phyloP scores from a whole-genome alignment of 2,113 vertebrate genomes.

The Peromyscus leucopus region DNA sequence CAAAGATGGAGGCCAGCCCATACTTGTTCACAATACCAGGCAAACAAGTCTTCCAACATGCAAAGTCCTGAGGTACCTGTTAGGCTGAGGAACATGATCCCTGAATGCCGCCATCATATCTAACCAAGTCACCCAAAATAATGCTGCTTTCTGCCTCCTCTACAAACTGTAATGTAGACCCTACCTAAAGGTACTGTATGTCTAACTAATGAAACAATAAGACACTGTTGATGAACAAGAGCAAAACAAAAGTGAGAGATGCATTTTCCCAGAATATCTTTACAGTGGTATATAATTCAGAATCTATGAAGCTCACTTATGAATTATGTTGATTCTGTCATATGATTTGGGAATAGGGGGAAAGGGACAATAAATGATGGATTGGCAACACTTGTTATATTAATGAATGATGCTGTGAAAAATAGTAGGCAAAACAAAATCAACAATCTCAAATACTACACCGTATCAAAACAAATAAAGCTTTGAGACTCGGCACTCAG shows the following conservation, averaged over 20 bases:
- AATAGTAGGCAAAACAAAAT: neutral
- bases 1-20: neutral
- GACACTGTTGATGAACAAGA: neutral
- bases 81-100: neutral
- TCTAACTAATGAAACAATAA: neutral
- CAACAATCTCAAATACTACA: neutral
- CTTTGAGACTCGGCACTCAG: neutral
- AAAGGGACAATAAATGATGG: neutral
- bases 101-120: too few species aligned
- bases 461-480: neutral
- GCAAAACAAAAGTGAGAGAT: neutral
- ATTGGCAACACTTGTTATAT: neutral
- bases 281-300: neutral
- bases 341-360: neutral
- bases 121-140: neutral
- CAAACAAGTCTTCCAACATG: neutral
- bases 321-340: neutral
- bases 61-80: neutral
- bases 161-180: neutral
- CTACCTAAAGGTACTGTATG: neutral
- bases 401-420: neutral
- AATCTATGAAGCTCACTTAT: neutral
- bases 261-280: neutral
- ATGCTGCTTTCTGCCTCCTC: neutral
- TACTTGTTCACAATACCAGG: neutral